A percentile compares a stretch with the other conserved stretches of the same genome.
These are phyloP conservation scores for Epistrophe eligans DNA, from an alignment of 2,888 invertebrate species.

Conservation along the genomic window DNA sequence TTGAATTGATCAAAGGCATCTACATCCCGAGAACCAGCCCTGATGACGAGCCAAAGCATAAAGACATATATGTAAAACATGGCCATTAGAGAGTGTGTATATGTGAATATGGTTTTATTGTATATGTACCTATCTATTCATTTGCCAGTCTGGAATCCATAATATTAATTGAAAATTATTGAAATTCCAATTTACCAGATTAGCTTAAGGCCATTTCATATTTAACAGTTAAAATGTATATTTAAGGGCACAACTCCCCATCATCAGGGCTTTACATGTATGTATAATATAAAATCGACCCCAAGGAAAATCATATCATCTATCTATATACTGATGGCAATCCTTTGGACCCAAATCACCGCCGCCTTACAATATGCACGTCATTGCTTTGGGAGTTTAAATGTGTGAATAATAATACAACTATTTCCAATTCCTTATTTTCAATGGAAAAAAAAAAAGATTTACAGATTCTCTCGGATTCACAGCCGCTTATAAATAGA, in stretches of 20 bases:
- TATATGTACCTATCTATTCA: background rate
- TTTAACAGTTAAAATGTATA: slow-evolving; percentile 58
- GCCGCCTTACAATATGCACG: background rate
- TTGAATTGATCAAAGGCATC: background rate
- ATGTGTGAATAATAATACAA: slow-evolving; percentile 18
- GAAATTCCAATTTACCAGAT: slow-evolving; percentile 76
- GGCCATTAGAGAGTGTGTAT: background rate
- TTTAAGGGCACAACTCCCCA: slow-evolving; percentile 36
- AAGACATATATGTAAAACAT: slow-evolving; percentile 31
- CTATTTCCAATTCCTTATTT: slow-evolving; percentile 48
- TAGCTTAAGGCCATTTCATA: slow-evolving; percentile 71
- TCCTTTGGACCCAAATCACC: background rate
- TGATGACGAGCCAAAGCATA: background rate
- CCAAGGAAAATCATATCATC: background rate
- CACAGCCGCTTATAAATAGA: background rate
- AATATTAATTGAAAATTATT: slow-evolving; percentile 77
- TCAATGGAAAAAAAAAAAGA: slow-evolving; percentile 36
- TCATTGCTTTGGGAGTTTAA: background rate
- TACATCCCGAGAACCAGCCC: background rate
- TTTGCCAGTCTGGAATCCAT: slow-evolving; percentile 60
- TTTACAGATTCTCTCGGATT: slow-evolving; percentile 53
- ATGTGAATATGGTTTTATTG: background rate
- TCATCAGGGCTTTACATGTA: slow-evolving; percentile 3
- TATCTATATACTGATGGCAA: background rate
- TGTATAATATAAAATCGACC: background rate